phyloP scores from a whole-genome alignment of 1,140 invertebrate species.

The Penaeus vannamei region DNA sequence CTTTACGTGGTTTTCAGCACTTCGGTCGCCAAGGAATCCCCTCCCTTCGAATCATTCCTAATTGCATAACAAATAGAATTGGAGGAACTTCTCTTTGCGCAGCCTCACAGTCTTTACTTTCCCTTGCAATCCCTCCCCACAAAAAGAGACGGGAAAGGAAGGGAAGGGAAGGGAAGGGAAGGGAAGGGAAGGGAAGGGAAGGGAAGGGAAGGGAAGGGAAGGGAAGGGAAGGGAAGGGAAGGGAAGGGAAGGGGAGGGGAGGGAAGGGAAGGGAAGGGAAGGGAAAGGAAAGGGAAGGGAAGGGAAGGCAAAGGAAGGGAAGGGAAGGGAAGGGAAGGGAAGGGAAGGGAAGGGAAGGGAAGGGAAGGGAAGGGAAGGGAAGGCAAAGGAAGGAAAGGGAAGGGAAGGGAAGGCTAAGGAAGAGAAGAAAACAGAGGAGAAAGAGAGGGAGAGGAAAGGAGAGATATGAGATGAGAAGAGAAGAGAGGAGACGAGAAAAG shows the following conservation, averaged over 20 bases:
- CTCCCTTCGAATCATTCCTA: background rate
- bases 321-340: no score
- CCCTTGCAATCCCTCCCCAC: background rate
- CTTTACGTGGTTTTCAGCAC: background rate
- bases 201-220: no score
- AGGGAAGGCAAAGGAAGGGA: background rate
- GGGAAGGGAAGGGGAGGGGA: no score
- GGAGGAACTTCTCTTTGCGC: background rate
- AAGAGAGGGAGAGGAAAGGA: no score
- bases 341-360: no score
- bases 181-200: conserved; percentile 10
- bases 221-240: no score
- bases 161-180: background rate
- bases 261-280: background rate
- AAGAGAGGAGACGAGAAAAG: no score
- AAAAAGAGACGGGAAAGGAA: background rate
- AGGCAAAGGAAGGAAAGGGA: no score
- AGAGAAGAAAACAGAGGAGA: no score
- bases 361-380: no score
- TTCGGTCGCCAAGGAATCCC: background rate
- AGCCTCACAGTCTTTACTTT: background rate
- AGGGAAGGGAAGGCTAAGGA: no score
- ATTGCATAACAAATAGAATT: background rate
- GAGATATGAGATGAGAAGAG: no score
- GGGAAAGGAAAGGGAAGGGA: background rate